A percentile compares a stretch with the other conserved stretches of the same genome.
Evolutionary conservation across 1,140 invertebrate species (phyloP).

Genomic region (Bemisia tabaci): DNA sequence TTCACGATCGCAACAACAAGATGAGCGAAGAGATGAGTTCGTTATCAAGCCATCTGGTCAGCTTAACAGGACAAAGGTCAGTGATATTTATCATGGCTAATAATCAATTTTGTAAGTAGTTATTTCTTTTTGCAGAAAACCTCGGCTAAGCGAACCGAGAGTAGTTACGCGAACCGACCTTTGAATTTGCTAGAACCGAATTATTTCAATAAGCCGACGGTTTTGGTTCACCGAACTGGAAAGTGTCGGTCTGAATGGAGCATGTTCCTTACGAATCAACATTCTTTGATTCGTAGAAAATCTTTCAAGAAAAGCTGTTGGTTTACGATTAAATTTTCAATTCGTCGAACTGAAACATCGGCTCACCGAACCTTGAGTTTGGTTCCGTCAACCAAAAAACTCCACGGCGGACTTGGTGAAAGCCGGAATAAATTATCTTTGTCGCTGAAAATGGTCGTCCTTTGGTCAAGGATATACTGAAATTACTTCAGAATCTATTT

Average conservation of each 20-base stretch:
- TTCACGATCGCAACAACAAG: slow-evolving; percentile 29
- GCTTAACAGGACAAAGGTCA: slow-evolving; percentile 35
- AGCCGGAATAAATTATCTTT: background rate
- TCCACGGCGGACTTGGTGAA: background rate
- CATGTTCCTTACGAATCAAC: background rate
- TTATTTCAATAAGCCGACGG: no score
- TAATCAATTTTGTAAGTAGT: no score
- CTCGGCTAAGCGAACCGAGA: no score
- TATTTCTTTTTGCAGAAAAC: no score
- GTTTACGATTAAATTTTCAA: background rate
- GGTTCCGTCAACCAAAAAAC: background rate
- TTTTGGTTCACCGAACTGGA: no score
- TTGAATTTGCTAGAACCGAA: no score
- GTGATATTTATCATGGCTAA: no score
- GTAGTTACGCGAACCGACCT: no score
- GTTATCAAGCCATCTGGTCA: slow-evolving; percentile 38
- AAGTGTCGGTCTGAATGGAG: background rate
- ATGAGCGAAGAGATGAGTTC: slow-evolving; percentile 34
- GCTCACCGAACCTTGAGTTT: background rate
- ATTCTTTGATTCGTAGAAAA: background rate
- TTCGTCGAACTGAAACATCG: background rate
- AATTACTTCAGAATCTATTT: background rate
- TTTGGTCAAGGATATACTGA: no score
- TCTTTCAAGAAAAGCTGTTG: background rate
- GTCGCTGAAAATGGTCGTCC: background rate